Evolutionary conservation across 2,797 vertebrate species (phyloP), one percentile per base, ranked within the genome.

Genomic region (Crocodylus rhombifer): DNA sequence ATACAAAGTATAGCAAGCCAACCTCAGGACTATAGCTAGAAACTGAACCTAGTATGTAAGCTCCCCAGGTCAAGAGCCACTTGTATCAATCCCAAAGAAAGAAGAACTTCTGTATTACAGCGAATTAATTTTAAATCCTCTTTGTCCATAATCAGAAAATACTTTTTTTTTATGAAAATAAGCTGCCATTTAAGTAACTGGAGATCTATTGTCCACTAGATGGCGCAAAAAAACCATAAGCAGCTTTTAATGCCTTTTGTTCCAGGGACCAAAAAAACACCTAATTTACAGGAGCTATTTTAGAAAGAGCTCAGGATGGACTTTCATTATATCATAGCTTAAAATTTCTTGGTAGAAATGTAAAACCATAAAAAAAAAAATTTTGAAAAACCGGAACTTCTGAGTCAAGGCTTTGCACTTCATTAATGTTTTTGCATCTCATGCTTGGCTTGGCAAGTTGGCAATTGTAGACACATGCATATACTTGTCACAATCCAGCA

Each of bases 131-230:
- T 51, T 14, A 51, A 73, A 73, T 73, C 36, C 7, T 73, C 4
- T 14, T 51, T 36, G 51, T 21, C 14, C 69, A 73, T 23, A 73
- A 25, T 11, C 33, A 42, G 15, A 51, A 51, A 51, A 51, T 11
- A 81, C 51, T 10, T 28, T 51, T 14, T 42, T 83, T 90, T 3
- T 20, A n/a, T 78, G 71, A 28, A 76, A 57, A 8, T 0, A 3
- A 36, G 11, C 23, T 87, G 13, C 4, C n/a, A 8, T 79, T 28
- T 2, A 55, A 62, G 7, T 0, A 71, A 86, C 61, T 63, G 33
- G 2, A 88, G 77, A 69, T 42, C 83, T 75, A 80, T 7, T 36
- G 28, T 3, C 94, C 97, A 91, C 97, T 95, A 98, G 98, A 90
- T 96, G 97, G 98, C 97, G 95, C 84, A 88, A 93, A 82, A 71